phyloP scores from a whole-genome alignment of 2,113 vertebrate genomes.

The Alexandromys fortis region DNA sequence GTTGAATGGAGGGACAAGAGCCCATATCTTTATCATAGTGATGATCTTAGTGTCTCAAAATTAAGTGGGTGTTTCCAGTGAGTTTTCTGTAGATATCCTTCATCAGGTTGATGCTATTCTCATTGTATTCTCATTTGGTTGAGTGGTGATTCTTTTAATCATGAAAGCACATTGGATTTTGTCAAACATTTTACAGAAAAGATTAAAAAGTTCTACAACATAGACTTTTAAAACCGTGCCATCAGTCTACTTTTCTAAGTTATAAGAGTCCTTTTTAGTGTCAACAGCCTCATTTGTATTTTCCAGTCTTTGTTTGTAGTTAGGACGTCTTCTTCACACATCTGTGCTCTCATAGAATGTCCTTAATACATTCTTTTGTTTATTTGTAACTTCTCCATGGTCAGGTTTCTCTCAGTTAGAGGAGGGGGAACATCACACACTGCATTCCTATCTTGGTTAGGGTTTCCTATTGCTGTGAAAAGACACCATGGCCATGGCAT shows the following conservation, averaged over 20 bases:
- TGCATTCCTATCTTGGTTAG: neutral
- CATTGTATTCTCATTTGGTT: neutral
- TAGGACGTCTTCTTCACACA: neutral
- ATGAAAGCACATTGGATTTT: neutral
- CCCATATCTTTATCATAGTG: neutral
- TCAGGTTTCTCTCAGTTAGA: neutral
- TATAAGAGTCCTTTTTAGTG: neutral
- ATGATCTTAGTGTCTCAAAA: neutral
- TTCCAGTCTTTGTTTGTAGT: neutral
- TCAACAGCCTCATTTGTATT: neutral
- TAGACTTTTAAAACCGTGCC: neutral
- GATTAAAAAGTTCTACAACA: neutral
- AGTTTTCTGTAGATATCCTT: neutral
- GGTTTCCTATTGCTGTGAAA: neutral
- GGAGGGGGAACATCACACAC: neutral
- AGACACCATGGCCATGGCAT: neutral
- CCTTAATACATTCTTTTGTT: neutral
- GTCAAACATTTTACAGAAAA: neutral
- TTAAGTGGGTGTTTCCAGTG: neutral
- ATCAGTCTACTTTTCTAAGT: neutral
- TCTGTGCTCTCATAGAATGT: neutral
- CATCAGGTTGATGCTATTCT: neutral
- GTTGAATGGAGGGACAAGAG: neutral
- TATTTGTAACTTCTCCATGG: conserved; percentile 4
- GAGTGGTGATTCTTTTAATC: neutral